Evolutionary conservation across 2,113 vertebrate genomes (phyloP).

Genomic region (Lepisosteus osseus): DNA sequence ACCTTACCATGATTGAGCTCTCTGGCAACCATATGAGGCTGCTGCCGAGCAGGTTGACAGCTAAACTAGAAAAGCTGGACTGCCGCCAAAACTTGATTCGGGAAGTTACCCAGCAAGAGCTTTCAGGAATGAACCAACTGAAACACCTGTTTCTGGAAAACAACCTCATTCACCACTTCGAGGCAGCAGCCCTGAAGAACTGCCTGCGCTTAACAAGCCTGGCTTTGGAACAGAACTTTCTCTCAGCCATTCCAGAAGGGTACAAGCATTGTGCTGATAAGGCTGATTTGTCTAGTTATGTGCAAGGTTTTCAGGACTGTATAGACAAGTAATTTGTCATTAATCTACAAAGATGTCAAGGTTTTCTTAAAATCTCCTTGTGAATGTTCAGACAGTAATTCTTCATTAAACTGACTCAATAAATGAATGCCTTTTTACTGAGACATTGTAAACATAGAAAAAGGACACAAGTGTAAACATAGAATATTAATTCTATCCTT

Average conservation of each 20-base stretch:
- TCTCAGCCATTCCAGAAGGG: slow-evolving; percentile 68
- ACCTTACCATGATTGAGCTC: slow-evolving; percentile 66
- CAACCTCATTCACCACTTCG: slow-evolving; percentile 63
- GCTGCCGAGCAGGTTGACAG: slow-evolving; percentile 58
- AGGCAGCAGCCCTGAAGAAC: slow-evolving; percentile 66
- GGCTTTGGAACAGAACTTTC: slow-evolving; percentile 73
- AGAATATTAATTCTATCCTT: too few relatives aligned
- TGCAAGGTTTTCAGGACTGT: too few relatives aligned
- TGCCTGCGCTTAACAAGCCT: slow-evolving; percentile 67
- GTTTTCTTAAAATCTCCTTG: too few relatives aligned
- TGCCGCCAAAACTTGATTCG: slow-evolving; percentile 71
- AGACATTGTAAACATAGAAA: too few relatives aligned
- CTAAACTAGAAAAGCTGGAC: slow-evolving; percentile 70
- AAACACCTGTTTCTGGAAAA: slow-evolving; percentile 79
- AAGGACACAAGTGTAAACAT: too few relatives aligned
- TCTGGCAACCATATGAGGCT: slow-evolving; percentile 65
- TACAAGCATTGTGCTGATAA: slow-evolving; percentile 30
- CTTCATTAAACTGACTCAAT: too few relatives aligned
- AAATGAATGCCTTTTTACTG: too few relatives aligned
- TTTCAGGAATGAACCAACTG: slow-evolving; percentile 64
- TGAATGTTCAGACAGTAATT: too few relatives aligned
- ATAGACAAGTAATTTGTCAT: too few relatives aligned
- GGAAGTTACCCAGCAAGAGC: slow-evolving; percentile 58
- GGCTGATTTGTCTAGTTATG: too few relatives aligned
- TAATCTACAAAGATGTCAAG: too few relatives aligned